Percentiles rank a stretch among this genome's conserved stretches.
These are phyloP conservation scores for Patagioenas fasciata DNA, from an alignment of 2,113 vertebrate species.

Conservation along the genomic window DNA sequence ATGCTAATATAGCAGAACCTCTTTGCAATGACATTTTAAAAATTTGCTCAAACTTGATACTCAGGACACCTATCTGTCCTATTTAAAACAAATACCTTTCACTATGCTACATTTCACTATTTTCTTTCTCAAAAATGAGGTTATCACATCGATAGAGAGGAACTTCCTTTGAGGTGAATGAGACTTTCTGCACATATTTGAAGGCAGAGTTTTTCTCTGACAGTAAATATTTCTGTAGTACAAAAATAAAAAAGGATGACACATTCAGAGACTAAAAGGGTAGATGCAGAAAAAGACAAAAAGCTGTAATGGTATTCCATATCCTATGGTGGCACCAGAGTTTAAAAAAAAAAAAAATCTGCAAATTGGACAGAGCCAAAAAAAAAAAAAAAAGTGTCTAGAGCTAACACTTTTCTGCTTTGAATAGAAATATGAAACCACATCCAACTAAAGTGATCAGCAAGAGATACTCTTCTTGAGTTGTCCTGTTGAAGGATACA, in stretches of 20 bases:
- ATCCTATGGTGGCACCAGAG: background rate
- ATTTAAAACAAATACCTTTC: background rate
- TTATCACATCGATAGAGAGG: background rate
- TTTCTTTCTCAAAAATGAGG: background rate
- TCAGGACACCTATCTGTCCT: background rate
- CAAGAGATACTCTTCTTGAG: background rate
- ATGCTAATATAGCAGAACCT: background rate
- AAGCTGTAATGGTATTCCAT: background rate
- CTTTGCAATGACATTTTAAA: background rate
- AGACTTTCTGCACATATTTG: background rate
- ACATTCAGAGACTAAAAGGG: background rate
- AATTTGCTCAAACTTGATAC: background rate
- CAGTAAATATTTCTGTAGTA: background rate
- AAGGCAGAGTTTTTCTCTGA: background rate
- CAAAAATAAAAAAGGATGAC: background rate
- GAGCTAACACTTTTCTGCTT: background rate
- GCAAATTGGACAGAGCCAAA: background rate
- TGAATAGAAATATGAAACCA: background rate
- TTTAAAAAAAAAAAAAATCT: too few species aligned
- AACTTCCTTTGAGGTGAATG: background rate
- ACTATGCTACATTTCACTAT: background rate
- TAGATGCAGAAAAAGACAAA: background rate
- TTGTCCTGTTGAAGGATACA: background rate
- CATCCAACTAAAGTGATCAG: background rate
- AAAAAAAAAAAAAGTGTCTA: background rate